These are phyloP conservation scores for Megaceryle maxima DNA, from an alignment of 2,113 vertebrate species.

Conservation along the genomic window DNA sequence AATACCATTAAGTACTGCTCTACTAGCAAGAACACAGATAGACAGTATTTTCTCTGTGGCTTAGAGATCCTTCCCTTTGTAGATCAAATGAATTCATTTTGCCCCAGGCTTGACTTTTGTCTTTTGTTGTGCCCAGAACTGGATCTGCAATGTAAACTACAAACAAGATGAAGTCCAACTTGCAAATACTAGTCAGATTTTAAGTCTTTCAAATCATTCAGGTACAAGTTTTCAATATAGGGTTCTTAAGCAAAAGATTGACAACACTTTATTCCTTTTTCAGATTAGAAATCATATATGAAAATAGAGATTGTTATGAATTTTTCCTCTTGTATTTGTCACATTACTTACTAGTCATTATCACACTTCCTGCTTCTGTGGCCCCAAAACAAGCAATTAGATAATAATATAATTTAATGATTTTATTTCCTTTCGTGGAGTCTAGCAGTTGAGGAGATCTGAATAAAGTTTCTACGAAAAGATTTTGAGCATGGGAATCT, in stretches of 20 bases:
- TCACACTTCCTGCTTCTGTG: not conserved
- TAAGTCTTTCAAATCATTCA: not conserved
- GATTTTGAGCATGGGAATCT: not conserved
- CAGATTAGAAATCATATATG: not conserved
- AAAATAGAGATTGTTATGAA: not conserved
- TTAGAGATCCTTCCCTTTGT: not conserved
- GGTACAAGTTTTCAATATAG: not conserved
- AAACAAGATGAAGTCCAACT: not conserved
- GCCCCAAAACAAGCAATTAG: not conserved
- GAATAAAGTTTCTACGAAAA: not conserved
- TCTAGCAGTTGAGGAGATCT: not conserved
- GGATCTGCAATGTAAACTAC: not conserved
- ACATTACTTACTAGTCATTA: not conserved
- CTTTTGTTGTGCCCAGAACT: not conserved
- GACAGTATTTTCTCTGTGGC: not conserved
- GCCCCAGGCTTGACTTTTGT: not conserved
- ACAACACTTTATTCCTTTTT: not conserved
- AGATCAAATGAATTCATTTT: not conserved
- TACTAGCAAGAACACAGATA: not conserved
- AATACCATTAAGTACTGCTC: not conserved
- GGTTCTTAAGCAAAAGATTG: not conserved
- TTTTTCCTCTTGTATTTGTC: not conserved
- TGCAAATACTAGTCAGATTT: not conserved
- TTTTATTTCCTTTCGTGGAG: not conserved
- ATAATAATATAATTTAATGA: not conserved